Evolutionary conservation across 2,888 invertebrate genomes (phyloP), one percentile per base, ranked within the genome.

Genomic region (Neria commutata): DNA sequence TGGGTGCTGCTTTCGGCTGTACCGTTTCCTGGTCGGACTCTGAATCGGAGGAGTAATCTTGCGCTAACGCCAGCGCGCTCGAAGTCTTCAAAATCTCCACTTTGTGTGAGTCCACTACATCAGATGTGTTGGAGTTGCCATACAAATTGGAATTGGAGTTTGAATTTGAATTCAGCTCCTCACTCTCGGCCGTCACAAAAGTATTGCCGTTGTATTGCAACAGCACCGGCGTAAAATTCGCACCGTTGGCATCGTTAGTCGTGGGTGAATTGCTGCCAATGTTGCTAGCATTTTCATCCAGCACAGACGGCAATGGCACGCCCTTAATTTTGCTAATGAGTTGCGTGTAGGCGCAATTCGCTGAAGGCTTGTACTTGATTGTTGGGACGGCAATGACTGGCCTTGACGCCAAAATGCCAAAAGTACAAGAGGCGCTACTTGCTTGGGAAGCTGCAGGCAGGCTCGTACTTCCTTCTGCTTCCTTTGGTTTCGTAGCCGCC

Each of bases 331-430:
- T 91, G 71, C 90, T 92, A 46, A 95, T 91, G 66, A 95, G 84
- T 85, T 93, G 89, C 8, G 92, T 91, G 81, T 95, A 95, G 60
- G 93, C 89, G 81, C 94, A 94, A 84, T 93, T 91, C 0, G 91
- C 90, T 2, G 91, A 91, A 11, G 92, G 92, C 74, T 90, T 91
- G 83, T 92, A 93, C 68, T 86, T 86, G 67, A 91, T 89, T 56
- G 83, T 84, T 59, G 87, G 87, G 73, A 88, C 85, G 63, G 76
- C 75, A 34, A 80, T 72, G 42, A 76, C 62, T 47, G 74, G 71
- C 53, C 70, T 70, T 5, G 53, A 61, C 49, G 58, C 65, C 1
- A 63, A 60, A 25, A 59, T 65, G 1, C 57, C 17, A 21, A n/a
- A 2, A 23, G 29, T 19, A 51, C 61, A 58, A 42, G 62, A 63